Conservation (phyloP, 1,140 invertebrate species). For the Diachasma alloeum region DNA sequence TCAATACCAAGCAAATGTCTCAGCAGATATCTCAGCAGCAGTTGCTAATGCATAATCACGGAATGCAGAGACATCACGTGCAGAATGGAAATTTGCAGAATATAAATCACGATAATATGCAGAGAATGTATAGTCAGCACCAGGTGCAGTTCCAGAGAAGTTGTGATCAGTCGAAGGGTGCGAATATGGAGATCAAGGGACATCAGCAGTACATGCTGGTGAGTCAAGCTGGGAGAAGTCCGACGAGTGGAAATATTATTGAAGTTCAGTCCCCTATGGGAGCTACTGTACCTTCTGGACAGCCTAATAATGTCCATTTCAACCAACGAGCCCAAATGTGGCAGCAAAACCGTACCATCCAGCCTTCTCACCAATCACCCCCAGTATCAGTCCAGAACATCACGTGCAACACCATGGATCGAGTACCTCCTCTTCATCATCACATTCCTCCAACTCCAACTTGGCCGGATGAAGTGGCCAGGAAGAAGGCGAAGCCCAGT, state of each 20-base stretch:
- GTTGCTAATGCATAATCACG: slow-evolving; percentile 56
- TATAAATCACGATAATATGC: slow-evolving; percentile 63
- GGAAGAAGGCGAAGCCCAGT: slow-evolving; percentile 70
- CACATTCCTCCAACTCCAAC: slow-evolving; percentile 69
- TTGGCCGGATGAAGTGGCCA: slow-evolving; percentile 72
- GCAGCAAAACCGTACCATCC: slow-evolving; percentile 68
- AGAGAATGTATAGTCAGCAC: slow-evolving; percentile 69
- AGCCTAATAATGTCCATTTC: slow-evolving; percentile 50
- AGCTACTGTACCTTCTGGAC: slow-evolving; percentile 41
- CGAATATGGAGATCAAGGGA: slow-evolving; percentile 29
- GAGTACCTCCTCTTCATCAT: slow-evolving; percentile 77
- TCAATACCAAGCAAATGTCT: slow-evolving; percentile 55
- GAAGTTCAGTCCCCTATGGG: slow-evolving; percentile 40
- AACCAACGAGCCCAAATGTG: slow-evolving; percentile 70
- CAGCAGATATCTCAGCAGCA: slow-evolving; percentile 54
- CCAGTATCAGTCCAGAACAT: slow-evolving; percentile 50
- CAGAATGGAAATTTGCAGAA: slow-evolving; percentile 52
- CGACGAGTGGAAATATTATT: slow-evolving; percentile 40
- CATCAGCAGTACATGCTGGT: slow-evolving; percentile 47
- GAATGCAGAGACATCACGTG: slow-evolving; percentile 55
- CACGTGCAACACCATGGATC: slow-evolving; percentile 67
- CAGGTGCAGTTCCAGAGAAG: slow-evolving; percentile 62
- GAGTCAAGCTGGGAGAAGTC: slow-evolving; percentile 48
- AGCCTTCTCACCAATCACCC: slow-evolving; percentile 43
- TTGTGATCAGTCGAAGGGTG: slow-evolving; percentile 42